phyloP scores from a whole-genome alignment of 2,113 vertebrate species.

The Falco punctatus region DNA sequence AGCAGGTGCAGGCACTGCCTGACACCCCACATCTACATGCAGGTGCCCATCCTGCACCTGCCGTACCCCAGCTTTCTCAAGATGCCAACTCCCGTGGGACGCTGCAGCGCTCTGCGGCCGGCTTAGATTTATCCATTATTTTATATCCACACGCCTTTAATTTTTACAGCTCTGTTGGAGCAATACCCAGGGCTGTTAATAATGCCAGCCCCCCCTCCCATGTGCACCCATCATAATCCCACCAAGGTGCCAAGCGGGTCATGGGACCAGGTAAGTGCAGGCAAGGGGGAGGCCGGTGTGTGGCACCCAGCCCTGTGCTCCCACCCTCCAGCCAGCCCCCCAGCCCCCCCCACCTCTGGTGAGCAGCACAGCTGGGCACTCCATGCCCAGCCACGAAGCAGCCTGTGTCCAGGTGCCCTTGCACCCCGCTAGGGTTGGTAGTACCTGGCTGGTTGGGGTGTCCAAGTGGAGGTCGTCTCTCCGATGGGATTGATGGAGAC shows the following conservation, averaged over 20 bases:
- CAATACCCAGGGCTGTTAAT: constrained; percentile 44
- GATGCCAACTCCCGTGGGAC: neutral
- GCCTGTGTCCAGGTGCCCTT: neutral
- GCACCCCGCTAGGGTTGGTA: neutral
- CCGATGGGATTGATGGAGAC: neutral
- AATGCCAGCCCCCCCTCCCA: neutral
- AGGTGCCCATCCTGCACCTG: neutral
- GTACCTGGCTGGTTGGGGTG: neutral
- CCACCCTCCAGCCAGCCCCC: neutral
- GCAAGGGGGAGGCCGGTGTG: neutral
- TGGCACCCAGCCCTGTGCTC: neutral
- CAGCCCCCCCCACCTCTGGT: no score
- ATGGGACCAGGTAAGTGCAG: fast-evolving
- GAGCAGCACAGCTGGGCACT: neutral
- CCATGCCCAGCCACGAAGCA: neutral
- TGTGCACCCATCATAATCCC: constrained; percentile 9
- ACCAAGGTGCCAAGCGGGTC: neutral
- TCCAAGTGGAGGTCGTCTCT: fast-evolving
- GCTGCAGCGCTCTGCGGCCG: neutral
- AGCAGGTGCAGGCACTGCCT: fast-evolving
- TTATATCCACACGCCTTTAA: constrained; percentile 62
- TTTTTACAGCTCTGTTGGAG: constrained; percentile 61
- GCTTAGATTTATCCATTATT: constrained; percentile 62
- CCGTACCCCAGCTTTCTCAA: fast-evolving
- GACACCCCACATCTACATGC: fast-evolving